Evolutionary conservation across 2,797 vertebrate genomes (phyloP).

Genomic region (Gymnodraco acuticeps): DNA sequence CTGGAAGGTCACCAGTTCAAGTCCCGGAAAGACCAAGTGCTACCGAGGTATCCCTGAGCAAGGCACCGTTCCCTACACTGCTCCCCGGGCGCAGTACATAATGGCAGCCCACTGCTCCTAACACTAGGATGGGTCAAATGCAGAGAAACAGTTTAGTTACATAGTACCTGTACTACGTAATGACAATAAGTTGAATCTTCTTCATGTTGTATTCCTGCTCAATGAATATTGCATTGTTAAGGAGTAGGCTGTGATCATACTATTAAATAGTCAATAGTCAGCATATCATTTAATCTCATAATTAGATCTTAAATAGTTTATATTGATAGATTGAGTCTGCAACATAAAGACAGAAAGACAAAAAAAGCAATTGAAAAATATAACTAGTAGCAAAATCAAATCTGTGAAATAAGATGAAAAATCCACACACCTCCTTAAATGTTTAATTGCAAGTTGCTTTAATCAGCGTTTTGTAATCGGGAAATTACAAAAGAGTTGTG

Average conservation of each 20-base stretch:
- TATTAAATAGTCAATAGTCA: conserved; percentile 6
- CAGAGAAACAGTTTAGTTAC: no score
- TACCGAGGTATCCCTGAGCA: no score
- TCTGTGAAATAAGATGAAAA: conserved; percentile 12
- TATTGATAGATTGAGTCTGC: background rate
- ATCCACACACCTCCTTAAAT: conserved; percentile 3
- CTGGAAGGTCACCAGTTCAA: no score
- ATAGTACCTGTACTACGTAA: no score
- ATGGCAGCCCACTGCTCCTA: no score
- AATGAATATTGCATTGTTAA: conserved; percentile 39
- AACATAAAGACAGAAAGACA: background rate
- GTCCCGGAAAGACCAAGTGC: no score
- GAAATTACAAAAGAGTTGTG: conserved; percentile 35
- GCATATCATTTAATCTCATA: background rate
- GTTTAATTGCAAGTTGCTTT: conserved; percentile 38
- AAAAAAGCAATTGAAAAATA: background rate
- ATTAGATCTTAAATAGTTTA: conserved; percentile 4
- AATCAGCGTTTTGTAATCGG: conserved; percentile 45
- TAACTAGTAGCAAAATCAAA: conserved; percentile 6
- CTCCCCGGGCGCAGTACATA: no score
- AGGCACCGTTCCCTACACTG: no score
- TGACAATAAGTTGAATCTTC: no score
- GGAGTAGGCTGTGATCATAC: conserved; percentile 35
- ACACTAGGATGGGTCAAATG: no score
- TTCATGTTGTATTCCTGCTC: conserved; percentile 35